Evolutionary conservation across 2,797 vertebrate genomes (phyloP), one percentile per base, ranked within the genome.

Genomic region (Nyctalus aviator): DNA sequence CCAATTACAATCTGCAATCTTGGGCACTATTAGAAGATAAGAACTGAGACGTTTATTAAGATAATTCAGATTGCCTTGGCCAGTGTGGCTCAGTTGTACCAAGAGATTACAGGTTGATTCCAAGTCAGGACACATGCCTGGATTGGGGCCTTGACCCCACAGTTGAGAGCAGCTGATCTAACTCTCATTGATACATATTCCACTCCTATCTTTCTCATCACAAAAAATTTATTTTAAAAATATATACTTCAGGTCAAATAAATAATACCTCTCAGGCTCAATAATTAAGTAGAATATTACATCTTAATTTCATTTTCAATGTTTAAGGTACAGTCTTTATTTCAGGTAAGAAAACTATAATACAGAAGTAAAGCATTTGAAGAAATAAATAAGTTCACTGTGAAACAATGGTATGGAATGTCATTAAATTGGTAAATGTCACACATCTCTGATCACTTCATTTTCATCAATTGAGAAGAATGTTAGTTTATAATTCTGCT

Each of bases 211-310:
- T 23, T 21, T 57, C 9, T 25, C 23, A 53, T 53, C 18, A 53
- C 53, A 44, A 53, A 53, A 53, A 53, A 53, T 53, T 18, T 53
- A 21, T 53, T 53, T 57, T 57, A 25, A 25, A 57, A 25, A 57
- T 81, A 76, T 25, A 69, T 57, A 83, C 62, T 81, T 94, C 62
- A 93, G 88, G 77, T 90, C 83, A 94, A 79, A 84, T 30, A 84
- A 71, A 84, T 5, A 90, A 25, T 25, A 79, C 32, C 72, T 81
- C 44, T 94, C 32, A 68, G 46, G 41, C 46, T 86, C 44, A 50
- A 35, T 57, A 32, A 62, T 30, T 35, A 92, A 3, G 20, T 25
- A 81, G 9, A 92, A 71, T 75, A 64, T 66, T 85, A 50, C 11
- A 23, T 88, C 9, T 76, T 75, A 59, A 44, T 44, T 77, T 32